A percentile compares a stretch with the other conserved stretches of the same genome.
Conservation (phyloP, 2,797 vertebrate species). For the Cryptoprocta ferox region DNA sequence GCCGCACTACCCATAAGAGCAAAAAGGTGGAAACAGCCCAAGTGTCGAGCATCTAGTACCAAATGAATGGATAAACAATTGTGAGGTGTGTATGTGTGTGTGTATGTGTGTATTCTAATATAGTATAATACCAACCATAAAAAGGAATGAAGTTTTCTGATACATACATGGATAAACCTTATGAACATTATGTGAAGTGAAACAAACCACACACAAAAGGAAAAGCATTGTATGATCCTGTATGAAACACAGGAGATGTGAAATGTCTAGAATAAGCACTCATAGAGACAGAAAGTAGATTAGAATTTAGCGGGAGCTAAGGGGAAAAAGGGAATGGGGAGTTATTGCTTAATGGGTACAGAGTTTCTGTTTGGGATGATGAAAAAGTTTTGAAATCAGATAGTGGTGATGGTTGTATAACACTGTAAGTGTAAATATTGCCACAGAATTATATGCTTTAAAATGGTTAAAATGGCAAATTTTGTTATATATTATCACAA, state of each 20-base stretch:
- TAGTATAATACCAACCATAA: neutral
- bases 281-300: neutral
- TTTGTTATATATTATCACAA: neutral
- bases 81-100: too few species aligned
- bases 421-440: neutral
- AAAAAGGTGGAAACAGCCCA: neutral
- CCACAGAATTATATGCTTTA: neutral
- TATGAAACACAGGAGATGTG: neutral
- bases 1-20: neutral
- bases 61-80: neutral
- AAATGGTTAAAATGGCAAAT: slow-evolving; percentile 5
- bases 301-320: neutral
- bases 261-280: slow-evolving; percentile 20
- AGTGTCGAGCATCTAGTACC: neutral
- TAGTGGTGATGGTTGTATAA: slow-evolving; percentile 3
- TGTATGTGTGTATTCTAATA: neutral
- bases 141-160: neutral
- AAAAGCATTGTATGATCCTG: neutral
- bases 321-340: neutral
- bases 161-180: neutral
- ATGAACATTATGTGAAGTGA: slow-evolving; percentile 34
- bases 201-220: slow-evolving; percentile 26
- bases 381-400: slow-evolving; percentile 29
- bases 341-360: slow-evolving; percentile 15
- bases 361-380: slow-evolving; percentile 40